Base-by-base conservation (phyloP, 2,797 vertebrate species). In the Perdix hodgsoniae region DNA sequence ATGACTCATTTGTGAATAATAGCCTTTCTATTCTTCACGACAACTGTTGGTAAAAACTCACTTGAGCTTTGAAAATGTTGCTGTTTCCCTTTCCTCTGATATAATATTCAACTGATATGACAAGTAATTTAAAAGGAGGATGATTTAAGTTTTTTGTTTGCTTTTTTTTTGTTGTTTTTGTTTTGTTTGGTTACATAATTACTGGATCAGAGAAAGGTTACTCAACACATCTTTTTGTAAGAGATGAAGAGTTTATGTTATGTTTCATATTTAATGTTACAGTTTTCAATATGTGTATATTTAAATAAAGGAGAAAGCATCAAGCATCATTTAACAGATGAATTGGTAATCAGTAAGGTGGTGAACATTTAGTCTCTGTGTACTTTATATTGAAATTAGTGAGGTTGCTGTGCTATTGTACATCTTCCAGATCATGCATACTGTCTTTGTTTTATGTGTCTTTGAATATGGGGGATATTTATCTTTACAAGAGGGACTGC, bases 111-210 rank as follows among this genome's bases (percentile, higher is more conserved):
- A 24, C 3, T 60, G 7, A 44, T 23, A 4, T 3, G 84, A 52
- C 2, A 17, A 0, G 0, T 10, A 61, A 57, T 37, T 57, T 40
- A 8, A 61, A 87, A 0, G 0, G 3, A 50, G 15, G 49, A 27
- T 44, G 26, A 23, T 26, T 16, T 13, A n/a, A n/a, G 31, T 22
- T 63, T 63, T 39, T 19, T 4, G 37, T 63, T 63, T 12, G 16
- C 24, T 17, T 63, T 40, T 31, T 14, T 47, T 22, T 47, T 42
- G 10, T 47, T 47, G 8, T 44, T 49, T 21, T 47, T 47, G 12
- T 16, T 29, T 40, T 45, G 5, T 40, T 67, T 57, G 5, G 6
- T 35, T 70, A 4, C 26, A 13, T 29, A 84, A 74, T 60, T 57
- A 66, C 19, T 61, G 79, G 47, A 65, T 49, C 19, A 80, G 29